Evolutionary conservation across 2,888 invertebrate species (phyloP).

Genomic region (Platerodrilus igneus): DNA sequence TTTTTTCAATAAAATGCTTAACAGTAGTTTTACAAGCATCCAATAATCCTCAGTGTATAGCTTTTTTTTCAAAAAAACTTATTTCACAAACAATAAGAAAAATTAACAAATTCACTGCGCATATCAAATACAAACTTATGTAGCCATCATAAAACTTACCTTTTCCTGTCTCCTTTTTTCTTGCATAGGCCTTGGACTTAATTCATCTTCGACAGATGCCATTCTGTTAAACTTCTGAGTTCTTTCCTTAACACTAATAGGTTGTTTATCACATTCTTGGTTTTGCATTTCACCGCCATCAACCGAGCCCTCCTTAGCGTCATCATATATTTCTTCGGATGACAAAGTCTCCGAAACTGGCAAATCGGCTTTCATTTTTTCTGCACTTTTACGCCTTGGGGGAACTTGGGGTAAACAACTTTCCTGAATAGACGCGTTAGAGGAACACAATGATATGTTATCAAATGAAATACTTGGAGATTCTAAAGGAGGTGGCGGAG

Average conservation of each 20-base stretch:
- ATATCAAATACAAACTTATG: not conserved
- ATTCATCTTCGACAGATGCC: conserved; percentile 72
- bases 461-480: conserved; percentile 42
- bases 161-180: conserved; percentile 48
- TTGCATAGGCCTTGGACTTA: conserved; percentile 52
- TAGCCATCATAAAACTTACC: conserved; percentile 16
- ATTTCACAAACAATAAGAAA: no score
- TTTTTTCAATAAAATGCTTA: no score
- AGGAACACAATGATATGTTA: conserved; percentile 34
- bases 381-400: conserved; percentile 53
- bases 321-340: not conserved
- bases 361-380: conserved; percentile 39
- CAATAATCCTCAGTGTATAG: not conserved
- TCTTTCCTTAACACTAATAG: conserved; percentile 86
- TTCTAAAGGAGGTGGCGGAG: conserved; percentile 40
- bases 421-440: conserved; percentile 15
- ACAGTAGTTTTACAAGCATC: no score
- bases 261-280: conserved; percentile 50
- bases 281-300: no score
- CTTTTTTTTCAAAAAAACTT: not conserved
- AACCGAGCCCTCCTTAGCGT: no score
- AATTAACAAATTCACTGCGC: no score
- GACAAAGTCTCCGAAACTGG: conserved; percentile 3
- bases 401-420: conserved; percentile 50
- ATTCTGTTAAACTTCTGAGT: conserved; percentile 89